Evolutionary conservation across 2,113 vertebrate genomes (phyloP).

Genomic region (Ancistrus triradiatus): DNA sequence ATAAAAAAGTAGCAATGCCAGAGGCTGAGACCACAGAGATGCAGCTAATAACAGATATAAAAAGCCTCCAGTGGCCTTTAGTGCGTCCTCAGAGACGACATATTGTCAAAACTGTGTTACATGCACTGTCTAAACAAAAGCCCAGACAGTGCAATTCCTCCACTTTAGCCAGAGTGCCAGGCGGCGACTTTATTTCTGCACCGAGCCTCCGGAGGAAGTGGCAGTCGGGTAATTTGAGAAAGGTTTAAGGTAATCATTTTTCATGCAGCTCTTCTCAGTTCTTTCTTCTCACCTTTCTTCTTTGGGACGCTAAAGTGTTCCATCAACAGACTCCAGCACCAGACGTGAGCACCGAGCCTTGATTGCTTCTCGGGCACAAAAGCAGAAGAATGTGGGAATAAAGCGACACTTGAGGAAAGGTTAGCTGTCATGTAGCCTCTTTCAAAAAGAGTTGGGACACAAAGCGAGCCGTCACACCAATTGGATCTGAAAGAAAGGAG

Average conservation of each 20-base stretch:
- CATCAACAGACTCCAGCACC: slow-evolving; percentile 64
- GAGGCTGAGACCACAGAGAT: not conserved
- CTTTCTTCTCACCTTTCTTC: slow-evolving; percentile 33
- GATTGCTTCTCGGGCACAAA: slow-evolving; percentile 51
- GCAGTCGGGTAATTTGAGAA: slow-evolving; percentile 49
- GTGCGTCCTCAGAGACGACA: not conserved
- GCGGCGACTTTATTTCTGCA: too few species aligned
- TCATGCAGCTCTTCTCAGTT: slow-evolving; percentile 47
- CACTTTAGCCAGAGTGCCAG: slow-evolving; percentile 16
- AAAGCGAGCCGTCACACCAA: not conserved
- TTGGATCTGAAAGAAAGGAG: not conserved
- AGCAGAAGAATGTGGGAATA: slow-evolving; percentile 49
- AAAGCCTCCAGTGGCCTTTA: slow-evolving; percentile 12
- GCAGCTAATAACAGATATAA: slow-evolving; percentile 26
- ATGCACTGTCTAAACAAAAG: slow-evolving; percentile 20
- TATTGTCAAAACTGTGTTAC: slow-evolving; percentile 16
- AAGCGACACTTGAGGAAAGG: slow-evolving; percentile 57
- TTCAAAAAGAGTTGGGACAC: slow-evolving; percentile 10
- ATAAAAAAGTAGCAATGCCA: too few species aligned
- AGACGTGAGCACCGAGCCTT: slow-evolving; percentile 56
- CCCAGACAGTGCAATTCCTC: not conserved
- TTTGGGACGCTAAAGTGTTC: slow-evolving; percentile 63
- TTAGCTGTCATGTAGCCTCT: slow-evolving; percentile 58
- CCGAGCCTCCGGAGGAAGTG: slow-evolving; percentile 33
- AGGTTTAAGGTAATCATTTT: slow-evolving; percentile 53